Evolutionary conservation across 2,113 vertebrate species (phyloP), one percentile per base, ranked within the genome.

Genomic region (Microtus pennsylvanicus): DNA sequence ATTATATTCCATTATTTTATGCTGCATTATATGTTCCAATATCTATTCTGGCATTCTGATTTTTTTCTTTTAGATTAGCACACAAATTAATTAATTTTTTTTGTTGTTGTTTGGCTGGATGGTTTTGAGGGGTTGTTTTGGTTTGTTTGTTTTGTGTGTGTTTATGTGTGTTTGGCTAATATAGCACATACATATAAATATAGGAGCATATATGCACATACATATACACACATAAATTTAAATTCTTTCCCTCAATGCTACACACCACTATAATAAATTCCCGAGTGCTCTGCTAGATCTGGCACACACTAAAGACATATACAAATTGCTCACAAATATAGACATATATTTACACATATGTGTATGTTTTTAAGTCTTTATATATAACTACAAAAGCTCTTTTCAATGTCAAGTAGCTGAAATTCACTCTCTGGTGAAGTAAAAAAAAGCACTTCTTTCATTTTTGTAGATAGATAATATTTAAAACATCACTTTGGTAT

Each of bases 1-100:
- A 50, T 50, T 50, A 50, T 50, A 50, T 12, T 50, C 50, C 50
- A 50, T 50, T 50, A 50, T 50, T 50, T 50, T 50, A 50, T 50
- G 50, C 50, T 35, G 67, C 3, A 5, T 58, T 58, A 58, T 58
- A 58, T 58, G 19, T 58, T 58, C 19, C 58, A 82, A 26, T 13
- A 26, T 10, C 24, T 42, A 9, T 82, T 86, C 52, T 63, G 33
- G 13, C 28, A 63, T 17, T 55, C 80, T 50, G 1, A 12, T 21
- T 67, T 28, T n/a, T 87, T 90, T 70, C 78, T 88, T 90, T 91
- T 83, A 90, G 19, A 87, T 26, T 58, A 89, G 67, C 14, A 90
- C 0, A 91, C 19, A 47, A 63, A 21, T 26, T 14, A 30, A 13
- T 26, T 58, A 1, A 3, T n/a, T 21, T 58, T 13, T 45, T 2